phyloP scores from a whole-genome alignment of 1,140 invertebrate species.

The Glossosoma conforme region DNA sequence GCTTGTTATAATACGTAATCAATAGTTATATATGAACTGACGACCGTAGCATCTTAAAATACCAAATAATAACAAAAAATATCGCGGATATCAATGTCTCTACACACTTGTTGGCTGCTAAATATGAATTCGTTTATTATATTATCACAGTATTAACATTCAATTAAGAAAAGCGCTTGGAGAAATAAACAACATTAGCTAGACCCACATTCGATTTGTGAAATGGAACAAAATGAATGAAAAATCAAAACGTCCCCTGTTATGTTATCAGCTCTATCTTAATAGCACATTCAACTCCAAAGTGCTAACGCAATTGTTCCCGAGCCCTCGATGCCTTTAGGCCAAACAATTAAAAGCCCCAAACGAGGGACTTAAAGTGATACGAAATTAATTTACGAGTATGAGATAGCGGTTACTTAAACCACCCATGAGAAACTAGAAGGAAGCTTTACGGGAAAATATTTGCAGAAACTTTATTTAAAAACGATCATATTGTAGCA shows the following conservation, averaged over 20 bases:
- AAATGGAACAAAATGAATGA: not conserved
- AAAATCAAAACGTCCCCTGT: not conserved
- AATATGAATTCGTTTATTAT: no score
- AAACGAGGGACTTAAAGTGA: slow-evolving; percentile 20
- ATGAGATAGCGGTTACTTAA: slow-evolving; percentile 15
- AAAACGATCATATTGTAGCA: not conserved
- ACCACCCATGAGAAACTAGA: not conserved
- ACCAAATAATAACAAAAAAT: no score
- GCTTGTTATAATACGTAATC: no score
- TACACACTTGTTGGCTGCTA: no score
- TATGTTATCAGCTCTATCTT: slow-evolving; percentile 3
- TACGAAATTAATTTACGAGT: slow-evolving; percentile 27
- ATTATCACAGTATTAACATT: no score
- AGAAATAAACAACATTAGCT: no score
- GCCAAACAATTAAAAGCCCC: slow-evolving; percentile 22
- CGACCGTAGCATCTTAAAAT: no score
- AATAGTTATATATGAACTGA: no score
- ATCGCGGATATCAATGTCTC: no score
- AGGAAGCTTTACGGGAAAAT: slow-evolving; percentile 2
- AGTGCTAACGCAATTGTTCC: slow-evolving; percentile 21
- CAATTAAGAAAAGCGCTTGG: no score
- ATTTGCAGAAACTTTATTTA: not conserved
- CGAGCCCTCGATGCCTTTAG: slow-evolving; percentile 12
- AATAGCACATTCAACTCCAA: slow-evolving; percentile 19
- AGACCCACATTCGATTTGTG: no score